phyloP scores from a whole-genome alignment of 1,140 invertebrate species.

The Leptinotarsa defecta region DNA sequence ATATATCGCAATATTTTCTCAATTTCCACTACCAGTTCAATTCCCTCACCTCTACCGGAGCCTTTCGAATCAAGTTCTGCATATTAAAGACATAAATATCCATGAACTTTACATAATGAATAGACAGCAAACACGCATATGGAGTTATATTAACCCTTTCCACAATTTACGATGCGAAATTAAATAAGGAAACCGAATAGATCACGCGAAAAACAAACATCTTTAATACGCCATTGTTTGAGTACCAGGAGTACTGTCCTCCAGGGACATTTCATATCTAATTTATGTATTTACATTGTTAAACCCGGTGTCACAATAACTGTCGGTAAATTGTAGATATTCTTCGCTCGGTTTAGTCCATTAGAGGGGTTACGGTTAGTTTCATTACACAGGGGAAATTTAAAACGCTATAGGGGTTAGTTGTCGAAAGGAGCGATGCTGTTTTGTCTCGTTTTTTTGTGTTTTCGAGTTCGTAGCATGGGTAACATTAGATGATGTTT shows the following conservation, averaged over 20 bases:
- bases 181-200: conserved; percentile 36
- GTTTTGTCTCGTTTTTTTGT: neutral
- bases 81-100: conserved; percentile 17
- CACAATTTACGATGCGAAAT: conserved; percentile 37
- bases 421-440: conserved; percentile 26
- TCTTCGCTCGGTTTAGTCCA: conserved; percentile 31
- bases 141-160: conserved; percentile 27
- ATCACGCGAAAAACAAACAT: conserved; percentile 26
- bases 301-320: conserved; percentile 24
- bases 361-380: conserved; percentile 35
- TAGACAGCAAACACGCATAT: conserved; percentile 31
- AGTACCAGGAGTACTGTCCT: conserved; percentile 19
- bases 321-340: conserved; percentile 23
- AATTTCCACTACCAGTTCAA: too few relatives aligned
- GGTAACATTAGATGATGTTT: conserved; percentile 5
- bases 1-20: too few relatives aligned
- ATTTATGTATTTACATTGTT: conserved; percentile 42
- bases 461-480: neutral
- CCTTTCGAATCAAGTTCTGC: neutral
- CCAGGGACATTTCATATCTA: conserved; percentile 35
- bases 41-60: neutral
- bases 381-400: conserved; percentile 34
- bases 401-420: conserved; percentile 32
- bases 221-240: conserved; percentile 39
- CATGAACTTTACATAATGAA: conserved; percentile 1